Evolutionary conservation across 2,113 vertebrate species (phyloP).

Genomic region (Alectura lathami): DNA sequence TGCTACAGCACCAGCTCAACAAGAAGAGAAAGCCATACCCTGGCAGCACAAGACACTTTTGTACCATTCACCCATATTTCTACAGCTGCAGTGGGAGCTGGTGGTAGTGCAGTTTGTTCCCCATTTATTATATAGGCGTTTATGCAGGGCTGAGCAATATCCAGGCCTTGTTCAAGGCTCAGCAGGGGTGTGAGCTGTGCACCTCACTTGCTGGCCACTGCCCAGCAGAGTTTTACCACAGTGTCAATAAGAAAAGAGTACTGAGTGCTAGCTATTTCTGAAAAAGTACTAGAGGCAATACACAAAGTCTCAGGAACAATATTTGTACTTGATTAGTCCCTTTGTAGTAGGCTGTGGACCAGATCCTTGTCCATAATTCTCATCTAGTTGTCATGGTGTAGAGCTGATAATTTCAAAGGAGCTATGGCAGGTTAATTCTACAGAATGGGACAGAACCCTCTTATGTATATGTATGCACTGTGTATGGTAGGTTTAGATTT

Average conservation of each 20-base stretch:
- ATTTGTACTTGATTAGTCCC: not conserved
- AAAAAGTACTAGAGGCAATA: not conserved
- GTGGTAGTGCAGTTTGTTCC: not conserved
- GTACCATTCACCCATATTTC: not conserved
- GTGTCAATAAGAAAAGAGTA: not conserved
- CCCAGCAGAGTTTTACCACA: not conserved
- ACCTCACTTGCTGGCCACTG: not conserved
- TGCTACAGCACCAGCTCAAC: not conserved
- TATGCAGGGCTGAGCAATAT: not conserved
- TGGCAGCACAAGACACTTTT: not conserved
- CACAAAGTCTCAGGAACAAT: not conserved
- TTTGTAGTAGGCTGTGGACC: not conserved
- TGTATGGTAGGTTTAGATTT: not conserved
- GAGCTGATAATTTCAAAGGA: constrained; percentile 11
- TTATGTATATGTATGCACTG: not conserved
- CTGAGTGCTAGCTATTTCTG: not conserved
- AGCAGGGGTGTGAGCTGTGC: not conserved
- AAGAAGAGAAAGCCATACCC: not conserved
- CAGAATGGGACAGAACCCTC: not conserved
- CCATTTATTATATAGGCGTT: not conserved
- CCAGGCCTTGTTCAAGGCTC: not conserved
- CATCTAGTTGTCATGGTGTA: not conserved
- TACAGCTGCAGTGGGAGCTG: not conserved
- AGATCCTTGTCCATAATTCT: constrained; percentile 18
- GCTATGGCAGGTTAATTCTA: not conserved